Conservation (phyloP, 2,113 vertebrate genomes). For the Muntiacus reevesi region DNA sequence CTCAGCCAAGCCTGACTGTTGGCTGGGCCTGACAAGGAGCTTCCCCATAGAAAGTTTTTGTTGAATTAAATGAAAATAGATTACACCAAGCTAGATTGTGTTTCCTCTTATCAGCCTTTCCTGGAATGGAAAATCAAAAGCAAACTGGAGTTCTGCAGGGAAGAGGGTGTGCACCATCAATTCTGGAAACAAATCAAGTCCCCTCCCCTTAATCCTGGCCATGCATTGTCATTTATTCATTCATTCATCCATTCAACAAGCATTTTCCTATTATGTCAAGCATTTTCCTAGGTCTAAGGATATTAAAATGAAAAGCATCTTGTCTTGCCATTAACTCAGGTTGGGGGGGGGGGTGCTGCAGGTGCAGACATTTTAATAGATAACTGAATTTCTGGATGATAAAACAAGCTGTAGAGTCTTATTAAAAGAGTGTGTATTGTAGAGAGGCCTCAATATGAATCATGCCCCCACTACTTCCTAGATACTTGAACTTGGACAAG, state of each 20-base stretch:
- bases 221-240: neutral
- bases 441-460: neutral
- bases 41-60: neutral
- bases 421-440: neutral
- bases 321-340: neutral
- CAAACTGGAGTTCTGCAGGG: neutral
- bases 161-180: neutral
- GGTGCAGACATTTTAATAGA: neutral
- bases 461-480: neutral
- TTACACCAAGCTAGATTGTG: neutral
- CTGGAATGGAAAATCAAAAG: neutral
- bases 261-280: neutral
- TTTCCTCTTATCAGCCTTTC: neutral
- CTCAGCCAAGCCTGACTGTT: neutral
- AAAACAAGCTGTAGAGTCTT: neutral
- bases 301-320: constrained; percentile 13
- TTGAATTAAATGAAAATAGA: neutral
- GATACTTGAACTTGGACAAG: neutral
- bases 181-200: neutral
- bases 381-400: neutral
- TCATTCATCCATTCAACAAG: neutral
- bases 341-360: neutral
- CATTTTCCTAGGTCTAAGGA: neutral
- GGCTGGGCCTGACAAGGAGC: neutral
- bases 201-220: neutral